Evolutionary conservation across 2,113 vertebrate genomes (phyloP).

Genomic region (Charina bottae): DNA sequence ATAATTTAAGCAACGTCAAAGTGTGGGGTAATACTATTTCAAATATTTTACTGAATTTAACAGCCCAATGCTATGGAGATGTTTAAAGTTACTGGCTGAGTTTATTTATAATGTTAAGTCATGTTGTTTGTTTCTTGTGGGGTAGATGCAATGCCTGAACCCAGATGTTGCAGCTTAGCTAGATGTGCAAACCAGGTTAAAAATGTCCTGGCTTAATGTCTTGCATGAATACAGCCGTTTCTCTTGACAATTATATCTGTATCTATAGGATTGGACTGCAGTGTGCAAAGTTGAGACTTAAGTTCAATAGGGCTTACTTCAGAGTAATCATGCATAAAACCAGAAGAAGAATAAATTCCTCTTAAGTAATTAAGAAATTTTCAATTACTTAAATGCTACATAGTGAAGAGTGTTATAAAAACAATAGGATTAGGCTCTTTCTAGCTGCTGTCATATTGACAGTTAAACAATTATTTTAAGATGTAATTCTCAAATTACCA

Average conservation of each 20-base stretch:
- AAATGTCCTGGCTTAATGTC: neutral
- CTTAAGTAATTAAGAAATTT: too few relatives aligned
- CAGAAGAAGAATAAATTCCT: neutral
- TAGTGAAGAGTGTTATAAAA: neutral
- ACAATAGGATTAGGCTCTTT: neutral
- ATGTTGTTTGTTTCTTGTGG: neutral
- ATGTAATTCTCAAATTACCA: neutral
- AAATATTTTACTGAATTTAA: neutral
- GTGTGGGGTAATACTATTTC: neutral
- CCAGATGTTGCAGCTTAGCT: neutral
- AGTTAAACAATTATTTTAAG: rapidly evolving
- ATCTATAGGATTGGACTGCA: neutral
- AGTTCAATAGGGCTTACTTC: neutral
- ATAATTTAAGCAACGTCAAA: neutral
- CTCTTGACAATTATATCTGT: neutral
- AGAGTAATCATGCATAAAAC: neutral
- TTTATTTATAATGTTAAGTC: neutral
- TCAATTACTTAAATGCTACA: neutral
- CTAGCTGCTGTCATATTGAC: neutral
- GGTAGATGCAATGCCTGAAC: neutral
- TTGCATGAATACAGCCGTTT: neutral
- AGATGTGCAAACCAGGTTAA: neutral
- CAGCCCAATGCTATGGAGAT: neutral
- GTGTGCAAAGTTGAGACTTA: neutral
- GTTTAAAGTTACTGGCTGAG: neutral